Conservation (phyloP, 2,888 invertebrate genomes). For the Xestia sexstrigata region DNA sequence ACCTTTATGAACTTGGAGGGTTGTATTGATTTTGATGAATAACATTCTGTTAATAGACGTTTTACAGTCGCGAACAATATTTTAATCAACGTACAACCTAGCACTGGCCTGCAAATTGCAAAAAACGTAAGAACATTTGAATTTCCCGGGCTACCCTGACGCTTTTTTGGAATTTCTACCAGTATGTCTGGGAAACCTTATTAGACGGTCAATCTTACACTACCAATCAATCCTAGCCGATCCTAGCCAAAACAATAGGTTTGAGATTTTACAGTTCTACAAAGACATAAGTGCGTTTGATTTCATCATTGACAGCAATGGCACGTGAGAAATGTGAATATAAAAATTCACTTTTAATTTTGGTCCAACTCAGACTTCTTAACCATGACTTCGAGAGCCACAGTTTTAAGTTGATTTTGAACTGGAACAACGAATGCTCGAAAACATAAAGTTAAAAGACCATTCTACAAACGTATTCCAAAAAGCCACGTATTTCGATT, state of each 20-base stretch:
- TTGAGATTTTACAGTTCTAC: background rate
- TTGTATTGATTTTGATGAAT: no score
- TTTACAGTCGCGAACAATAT: no score
- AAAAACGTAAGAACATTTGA: no score
- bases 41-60: no score
- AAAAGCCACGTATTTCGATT: constrained; percentile 48
- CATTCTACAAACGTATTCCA: no score
- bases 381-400: background rate
- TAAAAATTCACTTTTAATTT: no score
- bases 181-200: background rate
- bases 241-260: background rate
- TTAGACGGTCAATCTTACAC: background rate
- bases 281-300: background rate
- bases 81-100: no score
- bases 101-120: no score
- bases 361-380: background rate
- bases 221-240: background rate
- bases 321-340: no score
- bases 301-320: background rate
- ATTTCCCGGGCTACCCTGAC: no score
- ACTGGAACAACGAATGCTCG: background rate
- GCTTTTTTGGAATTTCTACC: background rate
- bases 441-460: background rate
- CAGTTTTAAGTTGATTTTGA: background rate
- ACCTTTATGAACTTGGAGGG: no score